Base-by-base conservation (phyloP, 1,140 invertebrate species). In the Drosophila ohnishii region DNA sequence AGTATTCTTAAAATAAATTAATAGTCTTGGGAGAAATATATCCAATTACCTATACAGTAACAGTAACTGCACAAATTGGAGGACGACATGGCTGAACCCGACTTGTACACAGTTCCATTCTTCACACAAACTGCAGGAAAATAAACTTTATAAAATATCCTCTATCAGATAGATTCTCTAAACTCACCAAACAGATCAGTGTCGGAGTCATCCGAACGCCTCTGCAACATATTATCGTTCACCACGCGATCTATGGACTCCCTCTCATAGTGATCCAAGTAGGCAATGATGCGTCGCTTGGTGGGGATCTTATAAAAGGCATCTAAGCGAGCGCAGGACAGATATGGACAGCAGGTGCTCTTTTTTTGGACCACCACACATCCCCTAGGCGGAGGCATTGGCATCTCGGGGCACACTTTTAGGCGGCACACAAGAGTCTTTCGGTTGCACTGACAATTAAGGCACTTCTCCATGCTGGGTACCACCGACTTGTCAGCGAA, bases 1-100 rank as follows among this genome's bases (percentile, higher is more conserved):
- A 2, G 2, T 4, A 11, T 22, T 11, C 3, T 28, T 16, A 39
- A 48, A 22, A 22, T 22, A 0, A 35, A 5, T 22, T 35, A 5
- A 1, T 9, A 35, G 3, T 35, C 32, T 22, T 53, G 1, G 8
- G 13, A 9, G 30, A 10, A 22, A 34, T 22, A 9, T 1, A 3
- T 4, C 6, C 16, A 79, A 64, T 78, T 65, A 61, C 92, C 92
- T 92, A 97, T 95, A 86, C 97, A 98, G 92, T 96, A 98, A 92
- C 97, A 98, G 89, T 97, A 96, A 92, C 97, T 95, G 92, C 97
- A 98, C 6, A 94, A 93, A 53, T 94, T 94, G 11, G 94, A 95
- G 4, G 95, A 95, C 62, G 94, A 91, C 95, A 97, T 96, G 0
- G 97, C 97, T 4, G 96, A 97, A 0, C 97, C 97, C 14, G 90